These are phyloP conservation scores for Crossocerus cetratus DNA, from an alignment of 2,888 invertebrate genomes.

Conservation along the genomic window DNA sequence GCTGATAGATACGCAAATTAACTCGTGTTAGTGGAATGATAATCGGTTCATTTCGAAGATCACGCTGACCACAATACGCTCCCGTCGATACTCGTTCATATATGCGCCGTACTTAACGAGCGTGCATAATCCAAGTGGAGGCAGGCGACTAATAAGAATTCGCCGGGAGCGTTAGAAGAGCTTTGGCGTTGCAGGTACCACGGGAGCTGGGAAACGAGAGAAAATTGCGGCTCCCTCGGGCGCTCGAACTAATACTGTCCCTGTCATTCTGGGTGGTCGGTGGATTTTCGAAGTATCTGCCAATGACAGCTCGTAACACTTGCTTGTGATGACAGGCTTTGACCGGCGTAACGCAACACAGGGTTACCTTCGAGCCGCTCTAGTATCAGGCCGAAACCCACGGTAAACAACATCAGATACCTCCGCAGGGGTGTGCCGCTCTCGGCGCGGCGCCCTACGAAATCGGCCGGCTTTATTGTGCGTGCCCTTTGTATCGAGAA, in stretches of 20 bases:
- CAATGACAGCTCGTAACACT: conserved; percentile 63
- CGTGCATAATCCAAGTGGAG: background rate
- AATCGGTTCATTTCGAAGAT: conserved; percentile 43
- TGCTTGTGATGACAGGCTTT: conserved; percentile 62
- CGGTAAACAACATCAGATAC: conserved; percentile 39
- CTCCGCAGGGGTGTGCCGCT: conserved; percentile 24
- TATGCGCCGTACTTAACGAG: background rate
- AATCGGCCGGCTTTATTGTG: conserved; percentile 52
- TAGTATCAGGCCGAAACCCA: conserved; percentile 44
- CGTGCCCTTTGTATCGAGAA: conserved; percentile 54
- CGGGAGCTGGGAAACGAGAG: too few relatives aligned
- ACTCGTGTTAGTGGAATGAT: conserved; percentile 53
- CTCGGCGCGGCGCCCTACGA: conserved; percentile 34
- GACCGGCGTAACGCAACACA: conserved; percentile 50
- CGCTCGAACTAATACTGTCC: background rate
- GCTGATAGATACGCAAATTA: conserved; percentile 51
- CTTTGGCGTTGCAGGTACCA: background rate
- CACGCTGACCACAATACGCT: conserved; percentile 19
- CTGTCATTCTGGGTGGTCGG: conserved; percentile 12
- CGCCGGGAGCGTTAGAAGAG: background rate
- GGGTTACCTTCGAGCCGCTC: conserved; percentile 39
- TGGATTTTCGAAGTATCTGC: conserved; percentile 49
- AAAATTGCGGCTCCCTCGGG: background rate
- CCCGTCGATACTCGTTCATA: background rate
- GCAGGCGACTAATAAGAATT: background rate